These are phyloP conservation scores for Microdon myrmicae DNA, from an alignment of 2,888 invertebrate genomes.

Conservation along the genomic window DNA sequence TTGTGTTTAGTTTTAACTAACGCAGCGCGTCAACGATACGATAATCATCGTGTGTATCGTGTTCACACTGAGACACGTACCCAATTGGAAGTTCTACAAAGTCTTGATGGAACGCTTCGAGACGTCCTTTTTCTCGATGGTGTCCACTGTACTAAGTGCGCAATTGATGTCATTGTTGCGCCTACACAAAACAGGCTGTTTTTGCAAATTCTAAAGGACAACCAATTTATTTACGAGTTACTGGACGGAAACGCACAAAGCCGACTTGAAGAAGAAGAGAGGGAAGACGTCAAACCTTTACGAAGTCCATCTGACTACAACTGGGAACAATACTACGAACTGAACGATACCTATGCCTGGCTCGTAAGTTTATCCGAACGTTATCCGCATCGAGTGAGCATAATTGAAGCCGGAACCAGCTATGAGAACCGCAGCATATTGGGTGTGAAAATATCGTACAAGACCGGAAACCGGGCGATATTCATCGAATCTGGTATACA, in stretches of 20 bases:
- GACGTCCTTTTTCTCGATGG: constrained; percentile 67
- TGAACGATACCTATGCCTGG: constrained; percentile 69
- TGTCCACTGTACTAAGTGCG: constrained; percentile 64
- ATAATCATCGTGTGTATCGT: constrained; percentile 71
- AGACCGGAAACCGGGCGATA: constrained; percentile 66
- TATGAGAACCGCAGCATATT: constrained; percentile 71
- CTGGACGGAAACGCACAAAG: constrained; percentile 65
- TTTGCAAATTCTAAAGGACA: constrained; percentile 19
- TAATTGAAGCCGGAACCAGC: constrained; percentile 68
- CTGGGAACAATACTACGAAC: constrained; percentile 60
- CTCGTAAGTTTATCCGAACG: constrained; percentile 67
- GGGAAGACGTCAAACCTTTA: constrained; percentile 50
- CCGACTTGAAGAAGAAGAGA: constrained; percentile 51
- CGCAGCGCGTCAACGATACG: constrained; percentile 60
- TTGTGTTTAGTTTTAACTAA: constrained; percentile 27
- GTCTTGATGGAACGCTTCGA: constrained; percentile 61
- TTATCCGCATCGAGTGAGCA: constrained; percentile 67
- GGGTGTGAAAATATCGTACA: constrained; percentile 69
- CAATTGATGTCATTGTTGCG: constrained; percentile 65
- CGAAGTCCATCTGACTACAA: constrained; percentile 46
- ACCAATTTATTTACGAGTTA: constrained; percentile 67
- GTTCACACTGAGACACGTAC: constrained; percentile 68
- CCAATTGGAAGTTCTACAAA: constrained; percentile 67
- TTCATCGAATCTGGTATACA: constrained; percentile 72
- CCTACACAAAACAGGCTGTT: constrained; percentile 50